Percentiles rank a stretch among this genome's conserved stretches.
Conservation (phyloP, 2,113 vertebrate genomes). For the Dunckerocampus dactyliophorus region DNA sequence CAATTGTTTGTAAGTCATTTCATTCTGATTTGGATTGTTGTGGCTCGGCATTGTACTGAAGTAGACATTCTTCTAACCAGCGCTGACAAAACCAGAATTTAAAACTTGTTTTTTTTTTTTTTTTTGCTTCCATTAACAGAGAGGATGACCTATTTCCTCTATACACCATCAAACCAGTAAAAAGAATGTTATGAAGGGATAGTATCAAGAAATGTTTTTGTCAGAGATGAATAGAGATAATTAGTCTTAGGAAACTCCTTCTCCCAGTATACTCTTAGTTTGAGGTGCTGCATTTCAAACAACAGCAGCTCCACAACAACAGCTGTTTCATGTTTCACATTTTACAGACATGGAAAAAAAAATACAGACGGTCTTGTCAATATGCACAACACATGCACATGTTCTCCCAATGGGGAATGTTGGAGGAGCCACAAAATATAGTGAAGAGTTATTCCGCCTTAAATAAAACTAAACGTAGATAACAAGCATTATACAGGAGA, state of each 20-base stretch:
- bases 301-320: neutral
- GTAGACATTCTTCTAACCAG: no score
- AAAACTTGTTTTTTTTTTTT: no score
- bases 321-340: slow-evolving; percentile 7
- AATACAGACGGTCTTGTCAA: slow-evolving; percentile 9
- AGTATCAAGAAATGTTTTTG: slow-evolving; percentile 1
- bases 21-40: no score
- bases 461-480: neutral
- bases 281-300: slow-evolving; percentile 31
- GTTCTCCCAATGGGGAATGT: neutral
- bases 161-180: slow-evolving; percentile 7
- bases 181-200: slow-evolving; percentile 18
- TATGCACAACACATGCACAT: neutral
- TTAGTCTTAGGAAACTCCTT: neutral
- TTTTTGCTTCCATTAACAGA: no score
- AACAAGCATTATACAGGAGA: neutral
- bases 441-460: neutral
- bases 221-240: no score
- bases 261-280: neutral
- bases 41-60: no score
- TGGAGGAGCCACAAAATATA: slow-evolving; percentile 8
- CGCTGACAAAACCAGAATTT: no score
- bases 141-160: no score
- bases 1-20: no score
- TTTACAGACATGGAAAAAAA: slow-evolving; percentile 16